Evolutionary conservation across 2,888 invertebrate genomes (phyloP).

Genomic region (Phlogophora meticulosa): DNA sequence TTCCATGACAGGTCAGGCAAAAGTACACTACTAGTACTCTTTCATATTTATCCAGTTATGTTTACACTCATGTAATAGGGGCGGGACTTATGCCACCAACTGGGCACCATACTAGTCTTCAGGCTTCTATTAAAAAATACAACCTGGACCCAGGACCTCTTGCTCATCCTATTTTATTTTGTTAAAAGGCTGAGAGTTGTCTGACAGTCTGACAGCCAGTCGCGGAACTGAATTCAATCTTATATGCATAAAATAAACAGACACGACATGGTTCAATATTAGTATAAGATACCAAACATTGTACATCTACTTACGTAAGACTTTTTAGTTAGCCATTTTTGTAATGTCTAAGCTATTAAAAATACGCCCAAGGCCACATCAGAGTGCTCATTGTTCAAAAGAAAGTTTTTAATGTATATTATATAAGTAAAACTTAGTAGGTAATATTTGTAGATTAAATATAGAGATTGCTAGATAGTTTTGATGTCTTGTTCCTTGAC

Average conservation of each 20-base stretch:
- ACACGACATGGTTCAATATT: slow-evolving; percentile 26
- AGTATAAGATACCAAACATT: slow-evolving; percentile 18
- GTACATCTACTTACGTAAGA: slow-evolving; percentile 42
- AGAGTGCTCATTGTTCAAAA: slow-evolving; percentile 39
- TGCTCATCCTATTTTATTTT: too few species aligned
- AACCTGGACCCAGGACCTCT: too few species aligned
- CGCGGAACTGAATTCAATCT: background rate
- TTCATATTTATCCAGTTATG: too few species aligned
- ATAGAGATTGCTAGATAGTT: too few species aligned
- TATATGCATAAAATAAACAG: background rate
- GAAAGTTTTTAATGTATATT: slow-evolving; percentile 47
- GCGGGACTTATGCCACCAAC: too few species aligned
- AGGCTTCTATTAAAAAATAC: too few species aligned
- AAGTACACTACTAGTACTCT: too few species aligned
- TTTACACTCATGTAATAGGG: too few species aligned
- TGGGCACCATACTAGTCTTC: too few species aligned
- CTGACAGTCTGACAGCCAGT: background rate
- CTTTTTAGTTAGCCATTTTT: slow-evolving; percentile 26
- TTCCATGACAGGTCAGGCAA: too few species aligned
- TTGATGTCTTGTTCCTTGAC: too few species aligned
- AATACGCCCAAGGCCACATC: slow-evolving; percentile 41
- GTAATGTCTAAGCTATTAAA: slow-evolving; percentile 29
- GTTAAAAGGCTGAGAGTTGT: too few species aligned
- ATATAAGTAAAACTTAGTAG: slow-evolving; percentile 37
- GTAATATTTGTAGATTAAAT: slow-evolving; percentile 32